Evolutionary conservation across 2,888 invertebrate species (phyloP).

Genomic region (Cremastobaeus sp.): DNA sequence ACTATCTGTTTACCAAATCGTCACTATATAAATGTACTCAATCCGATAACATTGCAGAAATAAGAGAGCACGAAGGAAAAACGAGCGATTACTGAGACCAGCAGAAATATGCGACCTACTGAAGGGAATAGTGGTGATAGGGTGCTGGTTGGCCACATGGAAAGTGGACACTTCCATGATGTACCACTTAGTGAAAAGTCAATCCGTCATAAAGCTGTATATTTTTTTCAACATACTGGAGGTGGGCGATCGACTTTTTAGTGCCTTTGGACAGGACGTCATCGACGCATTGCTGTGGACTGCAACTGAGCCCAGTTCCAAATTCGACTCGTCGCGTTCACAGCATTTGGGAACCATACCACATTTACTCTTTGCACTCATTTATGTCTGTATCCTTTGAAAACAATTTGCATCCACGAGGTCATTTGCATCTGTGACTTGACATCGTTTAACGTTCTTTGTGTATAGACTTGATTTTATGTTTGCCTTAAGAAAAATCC

Average conservation of each 20-base stretch:
- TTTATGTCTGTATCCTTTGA: conserved; percentile 96
- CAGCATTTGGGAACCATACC: conserved; percentile 92
- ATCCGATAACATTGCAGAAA: conserved; percentile 12
- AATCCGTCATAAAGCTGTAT: conserved; percentile 99
- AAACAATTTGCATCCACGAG: too few species aligned
- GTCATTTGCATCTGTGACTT: too few species aligned
- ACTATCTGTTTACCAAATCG: too few species aligned
- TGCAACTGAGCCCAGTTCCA: conserved; percentile 95
- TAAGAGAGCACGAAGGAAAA: conserved; percentile 70
- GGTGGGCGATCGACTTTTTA: conserved; percentile 96
- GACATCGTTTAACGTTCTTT: too few species aligned
- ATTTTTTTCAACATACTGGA: conserved; percentile 99
- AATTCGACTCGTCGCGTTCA: conserved; percentile 67
- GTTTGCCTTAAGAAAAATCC: too few species aligned
- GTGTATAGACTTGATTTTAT: too few species aligned
- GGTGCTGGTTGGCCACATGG: conserved; percentile 90
- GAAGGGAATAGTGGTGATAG: conserved; percentile 92
- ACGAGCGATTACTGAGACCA: conserved; percentile 85
- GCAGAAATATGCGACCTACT: conserved; percentile 97
- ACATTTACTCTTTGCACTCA: conserved; percentile 93
- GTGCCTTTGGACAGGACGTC: conserved; percentile 98
- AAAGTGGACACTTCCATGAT: conserved; percentile 98
- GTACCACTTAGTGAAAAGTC: conserved; percentile 97
- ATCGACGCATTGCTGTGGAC: conserved; percentile 99
- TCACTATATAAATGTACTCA: too few species aligned